Percentiles rank a stretch among this genome's conserved stretches.
These are phyloP conservation scores for Lycocerus yunnanus DNA, from an alignment of 2,888 invertebrate species.

Conservation along the genomic window DNA sequence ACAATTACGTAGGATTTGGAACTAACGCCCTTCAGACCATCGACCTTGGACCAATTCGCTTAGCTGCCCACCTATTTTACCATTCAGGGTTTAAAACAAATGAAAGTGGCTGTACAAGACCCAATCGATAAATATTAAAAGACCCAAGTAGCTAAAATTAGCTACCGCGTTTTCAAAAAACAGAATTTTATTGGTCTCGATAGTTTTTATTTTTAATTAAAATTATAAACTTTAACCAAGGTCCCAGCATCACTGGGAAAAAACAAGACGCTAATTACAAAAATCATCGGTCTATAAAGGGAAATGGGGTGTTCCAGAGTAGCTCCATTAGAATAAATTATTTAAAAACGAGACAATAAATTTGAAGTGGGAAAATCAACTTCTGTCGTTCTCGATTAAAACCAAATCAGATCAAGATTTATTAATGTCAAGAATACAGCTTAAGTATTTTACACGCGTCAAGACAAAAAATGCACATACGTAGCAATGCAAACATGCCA, in stretches of 20 bases:
- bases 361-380: background rate
- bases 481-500: background rate
- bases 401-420: background rate
- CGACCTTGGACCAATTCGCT: slow-evolving; percentile 45
- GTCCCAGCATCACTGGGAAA: background rate
- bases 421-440: background rate
- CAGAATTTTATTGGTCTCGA: no score
- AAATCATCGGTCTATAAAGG: background rate
- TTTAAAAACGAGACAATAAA: background rate
- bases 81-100: slow-evolving; percentile 39
- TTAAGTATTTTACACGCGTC: background rate
- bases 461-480: background rate
- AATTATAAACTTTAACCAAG: background rate
- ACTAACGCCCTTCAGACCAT: slow-evolving; percentile 39
- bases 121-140: no score
- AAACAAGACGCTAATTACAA: background rate
- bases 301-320: background rate
- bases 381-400: background rate
- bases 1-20: slow-evolving; percentile 25
- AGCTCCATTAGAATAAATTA: background rate
- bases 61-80: slow-evolving; percentile 37
- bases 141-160: no score
- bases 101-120: no score
- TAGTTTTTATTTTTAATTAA: background rate
- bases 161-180: no score